A percentile compares a stretch with the other conserved stretches of the same genome.
Evolutionary conservation across 2,888 invertebrate genomes (phyloP).

Genomic region (Seira musarum): DNA sequence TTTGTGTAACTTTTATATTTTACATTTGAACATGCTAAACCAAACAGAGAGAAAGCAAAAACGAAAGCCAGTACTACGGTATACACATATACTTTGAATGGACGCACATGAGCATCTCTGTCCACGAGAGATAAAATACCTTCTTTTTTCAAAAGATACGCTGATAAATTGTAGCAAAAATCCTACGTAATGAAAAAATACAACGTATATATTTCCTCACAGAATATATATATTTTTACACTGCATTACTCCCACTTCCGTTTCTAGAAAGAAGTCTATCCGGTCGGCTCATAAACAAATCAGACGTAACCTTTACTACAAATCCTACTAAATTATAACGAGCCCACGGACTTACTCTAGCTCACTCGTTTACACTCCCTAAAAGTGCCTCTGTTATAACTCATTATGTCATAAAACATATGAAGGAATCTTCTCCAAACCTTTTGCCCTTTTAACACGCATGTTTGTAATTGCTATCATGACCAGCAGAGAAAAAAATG

Average conservation of each 20-base stretch:
- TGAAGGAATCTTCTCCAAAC: constrained; percentile 37
- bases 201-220: constrained; percentile 12
- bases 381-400: constrained; percentile 49
- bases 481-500: neutral
- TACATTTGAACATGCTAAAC: neutral
- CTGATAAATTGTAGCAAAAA: too few species aligned
- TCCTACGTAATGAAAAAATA: constrained; percentile 16
- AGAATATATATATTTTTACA: neutral
- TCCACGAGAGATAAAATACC: constrained; percentile 11
- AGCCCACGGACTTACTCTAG: constrained; percentile 50
- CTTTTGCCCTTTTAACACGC: constrained; percentile 25
- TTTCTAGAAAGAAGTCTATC: constrained; percentile 23
- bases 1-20: constrained; percentile 16
- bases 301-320: constrained; percentile 58
- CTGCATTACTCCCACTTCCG: constrained; percentile 13
- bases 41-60: too few species aligned
- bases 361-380: neutral
- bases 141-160: too few species aligned
- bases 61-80: too few species aligned
- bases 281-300: constrained; percentile 57
- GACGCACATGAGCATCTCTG: neutral
- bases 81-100: too few species aligned
- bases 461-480: constrained; percentile 43
- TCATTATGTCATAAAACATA: constrained; percentile 59
- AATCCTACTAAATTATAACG: constrained; percentile 60